Conservation (phyloP, 2,888 invertebrate species). For the Pterostichus madidus region DNA sequence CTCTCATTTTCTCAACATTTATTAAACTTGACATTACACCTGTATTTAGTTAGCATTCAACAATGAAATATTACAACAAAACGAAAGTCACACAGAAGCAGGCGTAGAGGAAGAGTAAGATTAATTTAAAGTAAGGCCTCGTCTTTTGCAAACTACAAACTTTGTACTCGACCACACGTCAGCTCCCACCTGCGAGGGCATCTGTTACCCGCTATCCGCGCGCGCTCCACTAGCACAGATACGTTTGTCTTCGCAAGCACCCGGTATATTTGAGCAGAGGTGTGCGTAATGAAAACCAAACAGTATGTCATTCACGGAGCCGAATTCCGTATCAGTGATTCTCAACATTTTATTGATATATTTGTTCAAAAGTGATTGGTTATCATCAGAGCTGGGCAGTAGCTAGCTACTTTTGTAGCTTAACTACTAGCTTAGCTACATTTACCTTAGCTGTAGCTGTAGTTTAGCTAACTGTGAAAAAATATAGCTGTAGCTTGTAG, state of each 20-base stretch:
- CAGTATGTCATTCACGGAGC: neutral
- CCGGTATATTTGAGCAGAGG: constrained; percentile 22
- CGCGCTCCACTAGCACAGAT: neutral
- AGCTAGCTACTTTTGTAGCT: too few species aligned
- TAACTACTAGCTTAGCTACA: too few species aligned
- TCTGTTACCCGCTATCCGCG: constrained; percentile 18
- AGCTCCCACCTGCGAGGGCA: constrained; percentile 30
- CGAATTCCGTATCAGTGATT: neutral
- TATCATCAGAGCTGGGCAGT: too few species aligned
- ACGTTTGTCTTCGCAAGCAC: constrained; percentile 33
- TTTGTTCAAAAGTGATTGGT: too few species aligned
- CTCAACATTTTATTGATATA: neutral
- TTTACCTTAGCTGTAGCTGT: too few species aligned
- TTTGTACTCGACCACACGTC: constrained; percentile 44
- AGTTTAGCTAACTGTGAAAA: too few species aligned
- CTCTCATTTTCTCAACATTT: neutral
- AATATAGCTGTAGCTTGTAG: too few species aligned
- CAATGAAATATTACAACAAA: constrained; percentile 50
- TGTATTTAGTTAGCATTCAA: constrained; percentile 45
- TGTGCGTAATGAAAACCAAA: constrained; percentile 40
- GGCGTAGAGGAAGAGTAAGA: constrained; percentile 49
- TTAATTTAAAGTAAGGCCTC: constrained; percentile 51
- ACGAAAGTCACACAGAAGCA: constrained; percentile 27
- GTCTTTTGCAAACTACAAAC: constrained; percentile 29
- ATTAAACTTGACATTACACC: neutral